Percentiles rank a stretch among this genome's conserved stretches.
phyloP scores from a whole-genome alignment of 2,888 invertebrate genomes.

The Galerucella calmariensis region DNA sequence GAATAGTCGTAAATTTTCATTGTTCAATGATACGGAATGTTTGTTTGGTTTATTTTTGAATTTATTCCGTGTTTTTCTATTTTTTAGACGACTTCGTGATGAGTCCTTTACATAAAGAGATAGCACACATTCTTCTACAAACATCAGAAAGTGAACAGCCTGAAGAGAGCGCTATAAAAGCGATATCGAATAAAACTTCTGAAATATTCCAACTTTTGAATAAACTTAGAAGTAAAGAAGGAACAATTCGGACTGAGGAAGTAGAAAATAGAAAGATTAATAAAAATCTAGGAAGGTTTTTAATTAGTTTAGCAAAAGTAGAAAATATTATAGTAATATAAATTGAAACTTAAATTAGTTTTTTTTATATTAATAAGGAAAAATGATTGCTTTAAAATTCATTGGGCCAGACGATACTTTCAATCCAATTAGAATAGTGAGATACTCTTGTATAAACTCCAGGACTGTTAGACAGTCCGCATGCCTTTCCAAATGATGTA shows the following conservation, averaged over 20 bases:
- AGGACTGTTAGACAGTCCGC: slow-evolving; percentile 61
- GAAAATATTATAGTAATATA: slow-evolving; percentile 17
- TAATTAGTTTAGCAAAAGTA: slow-evolving; percentile 18
- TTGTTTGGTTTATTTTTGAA: background rate
- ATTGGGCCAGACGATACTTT: slow-evolving; percentile 64
- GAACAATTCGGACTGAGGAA: background rate
- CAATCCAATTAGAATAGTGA: slow-evolving; percentile 66
- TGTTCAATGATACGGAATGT: background rate
- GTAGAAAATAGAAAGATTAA: slow-evolving; percentile 10
- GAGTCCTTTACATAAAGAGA: slow-evolving; percentile 15
- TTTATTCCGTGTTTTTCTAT: background rate
- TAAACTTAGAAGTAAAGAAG: slow-evolving; percentile 7
- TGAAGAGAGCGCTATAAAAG: slow-evolving; percentile 4
- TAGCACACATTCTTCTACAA: slow-evolving; percentile 12
- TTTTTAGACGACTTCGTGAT: slow-evolving; percentile 2
- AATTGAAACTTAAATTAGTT: background rate
- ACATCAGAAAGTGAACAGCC: slow-evolving; percentile 9
- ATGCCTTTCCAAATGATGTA: slow-evolving; percentile 65
- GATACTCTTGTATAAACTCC: slow-evolving; percentile 67
- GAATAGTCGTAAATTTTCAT: background rate
- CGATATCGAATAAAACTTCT: slow-evolving; percentile 10
- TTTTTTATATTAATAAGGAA: background rate
- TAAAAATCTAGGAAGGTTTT: slow-evolving; percentile 15
- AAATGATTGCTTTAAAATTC: slow-evolving; percentile 10
- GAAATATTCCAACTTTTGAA: slow-evolving; percentile 10